Evolutionary conservation across 1,140 invertebrate genomes (phyloP), one percentile per base, ranked within the genome.

Genomic region (Artemia franciscana): DNA sequence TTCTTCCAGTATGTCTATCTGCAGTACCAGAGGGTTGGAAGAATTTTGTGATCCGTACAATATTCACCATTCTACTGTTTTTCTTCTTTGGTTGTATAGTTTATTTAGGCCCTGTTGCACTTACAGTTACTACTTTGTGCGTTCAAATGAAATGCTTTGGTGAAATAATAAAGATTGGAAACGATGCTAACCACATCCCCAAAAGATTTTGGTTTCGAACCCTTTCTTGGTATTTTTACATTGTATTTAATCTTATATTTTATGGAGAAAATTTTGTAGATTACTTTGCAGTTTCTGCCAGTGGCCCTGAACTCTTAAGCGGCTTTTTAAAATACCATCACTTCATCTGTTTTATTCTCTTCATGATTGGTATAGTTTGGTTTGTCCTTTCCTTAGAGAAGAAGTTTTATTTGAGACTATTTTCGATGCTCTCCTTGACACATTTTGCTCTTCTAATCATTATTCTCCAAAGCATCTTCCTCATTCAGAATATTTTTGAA

Each of bases 91-190:
- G 82, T 66, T 75, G 95, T n/a, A 84, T 98, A 60, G 95, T 99
- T 68, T 95, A 91, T 74, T 81, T 87, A 23, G 96, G 96, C 61
- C 94, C 95, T 24, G 74, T 97, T 65, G 91, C 91, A 66, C 77
- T 99, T 26, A 96, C 98, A 83, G 80, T 91, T 60, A 85, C 91
- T 92, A 91, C 92, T 4, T 76, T 99, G 64, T 74, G 88, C 60
- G 90, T 99, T 4, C 96, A 99, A 84, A 89, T 99, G 26, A 98
- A 97, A 80, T 98, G 96, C 76, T 99, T 98, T 74, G 88, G 93
- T 75, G 96, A 99, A 77, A 98, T 99, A 62, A 99, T 99, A 73
- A 95, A 93, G 68, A 98, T 99, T 74, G 96, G 96, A 5, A 96
- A 98, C 74, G 86, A 91, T 26, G 95, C 98, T 0, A 98, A 98